Conservation (phyloP, 2,888 invertebrate genomes). For the Hypomecis atomaria region DNA sequence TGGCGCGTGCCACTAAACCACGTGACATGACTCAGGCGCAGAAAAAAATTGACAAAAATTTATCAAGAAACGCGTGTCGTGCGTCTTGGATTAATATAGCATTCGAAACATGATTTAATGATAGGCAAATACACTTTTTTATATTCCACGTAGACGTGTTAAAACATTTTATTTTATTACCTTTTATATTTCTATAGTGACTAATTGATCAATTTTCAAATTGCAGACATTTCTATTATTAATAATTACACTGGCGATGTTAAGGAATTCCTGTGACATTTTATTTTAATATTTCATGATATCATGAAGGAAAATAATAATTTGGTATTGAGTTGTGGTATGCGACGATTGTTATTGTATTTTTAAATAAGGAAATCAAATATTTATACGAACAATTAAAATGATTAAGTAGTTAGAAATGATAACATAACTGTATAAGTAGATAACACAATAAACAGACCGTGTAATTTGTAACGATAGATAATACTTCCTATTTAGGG, state of each 20-base stretch:
- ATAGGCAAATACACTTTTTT: conserved; percentile 44
- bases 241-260: conserved; percentile 23
- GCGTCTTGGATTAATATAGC: conserved; percentile 49
- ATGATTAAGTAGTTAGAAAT: too few relatives aligned
- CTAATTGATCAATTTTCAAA: conserved; percentile 32
- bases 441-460: not conserved
- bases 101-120: conserved; percentile 43
- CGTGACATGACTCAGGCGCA: conserved; percentile 47
- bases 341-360: conserved; percentile 7
- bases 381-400: not conserved
- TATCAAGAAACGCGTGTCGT: conserved; percentile 46
- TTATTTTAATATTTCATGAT: conserved; percentile 7
- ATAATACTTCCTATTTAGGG: not conserved
- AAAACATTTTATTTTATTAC: conserved; percentile 40
- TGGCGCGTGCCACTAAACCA: conserved; percentile 53
- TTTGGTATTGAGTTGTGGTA: too few relatives aligned
- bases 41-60: conserved; percentile 46
- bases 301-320: not conserved
- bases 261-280: conserved; percentile 4
- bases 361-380: conserved; percentile 7
- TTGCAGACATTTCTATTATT: conserved; percentile 29
- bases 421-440: not conserved
- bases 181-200: conserved; percentile 30
- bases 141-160: conserved; percentile 33
- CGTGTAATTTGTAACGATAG: too few relatives aligned